phyloP scores from a whole-genome alignment of 2,797 vertebrate genomes.

The Potorous gilbertii region DNA sequence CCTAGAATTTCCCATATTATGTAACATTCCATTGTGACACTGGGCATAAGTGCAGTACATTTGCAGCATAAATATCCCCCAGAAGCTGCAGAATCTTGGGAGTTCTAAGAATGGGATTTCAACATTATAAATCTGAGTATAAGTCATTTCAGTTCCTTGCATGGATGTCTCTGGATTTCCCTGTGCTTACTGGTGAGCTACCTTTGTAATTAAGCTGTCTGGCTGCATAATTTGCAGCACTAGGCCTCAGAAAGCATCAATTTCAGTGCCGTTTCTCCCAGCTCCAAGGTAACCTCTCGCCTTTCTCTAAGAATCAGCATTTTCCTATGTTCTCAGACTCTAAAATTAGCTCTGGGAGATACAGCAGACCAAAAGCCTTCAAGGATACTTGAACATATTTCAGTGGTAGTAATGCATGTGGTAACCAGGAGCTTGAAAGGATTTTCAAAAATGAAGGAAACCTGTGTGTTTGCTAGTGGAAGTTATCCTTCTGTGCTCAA shows the following conservation, averaged over 20 bases:
- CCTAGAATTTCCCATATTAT: not conserved
- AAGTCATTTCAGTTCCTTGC: conserved; percentile 19
- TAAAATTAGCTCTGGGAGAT: conserved; percentile 39
- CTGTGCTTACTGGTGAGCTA: not conserved
- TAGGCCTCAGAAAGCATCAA: conserved; percentile 1
- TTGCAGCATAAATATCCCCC: not conserved
- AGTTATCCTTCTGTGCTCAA: not conserved
- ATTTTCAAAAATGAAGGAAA: not conserved
- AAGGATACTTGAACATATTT: not conserved
- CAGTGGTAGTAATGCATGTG: not conserved
- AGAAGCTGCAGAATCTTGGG: not conserved
- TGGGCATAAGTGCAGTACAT: not conserved
- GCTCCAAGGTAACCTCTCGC: conserved; percentile 46
- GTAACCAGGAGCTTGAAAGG: conserved; percentile 4
- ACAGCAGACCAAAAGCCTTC: not conserved
- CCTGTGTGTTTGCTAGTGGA: not conserved
- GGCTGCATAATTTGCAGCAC: conserved; percentile 31
- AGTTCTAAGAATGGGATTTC: not conserved
- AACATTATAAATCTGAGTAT: not conserved
- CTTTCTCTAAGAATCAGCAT: not conserved
- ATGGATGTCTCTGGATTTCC: not conserved
- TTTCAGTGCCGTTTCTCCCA: not conserved
- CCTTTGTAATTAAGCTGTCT: not conserved
- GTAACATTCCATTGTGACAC: not conserved
- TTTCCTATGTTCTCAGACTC: conserved; percentile 8